Base-by-base conservation (phyloP, 2,113 vertebrate species). In the Peromyscus polionotus region DNA sequence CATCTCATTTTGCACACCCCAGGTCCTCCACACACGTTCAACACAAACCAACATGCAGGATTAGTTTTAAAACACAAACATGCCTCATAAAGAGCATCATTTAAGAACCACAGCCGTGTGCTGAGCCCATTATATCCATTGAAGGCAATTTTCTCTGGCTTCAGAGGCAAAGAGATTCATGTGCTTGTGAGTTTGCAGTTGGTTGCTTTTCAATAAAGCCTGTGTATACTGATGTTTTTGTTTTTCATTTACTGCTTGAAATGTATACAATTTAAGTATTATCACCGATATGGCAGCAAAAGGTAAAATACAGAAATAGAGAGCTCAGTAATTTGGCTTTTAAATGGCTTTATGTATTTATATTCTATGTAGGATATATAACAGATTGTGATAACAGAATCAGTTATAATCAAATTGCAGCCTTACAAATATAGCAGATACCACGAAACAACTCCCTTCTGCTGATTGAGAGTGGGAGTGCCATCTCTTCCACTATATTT, bases 231-330 rank as follows among this genome's bases (percentile, higher is more conserved):
- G n/a, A 90, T 83, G 92, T 97, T 97, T 98, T 97, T 80, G 67
- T 85, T 95, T 96, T 83, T 97, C 97, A 72, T 96, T 98, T 98
- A 97, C 96, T 85, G 67, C 83, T 93, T 98, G 93, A 98, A 97
- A 97, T 98, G 88, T 95, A 95, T 95, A 97, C 42, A 94, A 96
- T 98, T 97, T 96, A 96, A 98, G 94, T 12, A 3, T 67, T 91
- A 93, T 96, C 97, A 93, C 87, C 94, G 95, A 88, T 85, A 92
- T 97, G 96, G 97, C 67, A 83, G 96, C 95, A 97, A 96, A 98
- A 98, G 98, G 96, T 98, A 97, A 98, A 96, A 87, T 94, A 93
- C 86, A 96, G 98, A 98, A 98, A 98, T 8, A 90, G 94, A n/a
- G 88, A 97, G 90, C 96, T 98, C 90, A 92, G 48, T 97, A 97